Evolutionary conservation across 2,888 invertebrate genomes (phyloP), one percentile per base, ranked within the genome.

Genomic region (Eucera pruinosa): DNA sequence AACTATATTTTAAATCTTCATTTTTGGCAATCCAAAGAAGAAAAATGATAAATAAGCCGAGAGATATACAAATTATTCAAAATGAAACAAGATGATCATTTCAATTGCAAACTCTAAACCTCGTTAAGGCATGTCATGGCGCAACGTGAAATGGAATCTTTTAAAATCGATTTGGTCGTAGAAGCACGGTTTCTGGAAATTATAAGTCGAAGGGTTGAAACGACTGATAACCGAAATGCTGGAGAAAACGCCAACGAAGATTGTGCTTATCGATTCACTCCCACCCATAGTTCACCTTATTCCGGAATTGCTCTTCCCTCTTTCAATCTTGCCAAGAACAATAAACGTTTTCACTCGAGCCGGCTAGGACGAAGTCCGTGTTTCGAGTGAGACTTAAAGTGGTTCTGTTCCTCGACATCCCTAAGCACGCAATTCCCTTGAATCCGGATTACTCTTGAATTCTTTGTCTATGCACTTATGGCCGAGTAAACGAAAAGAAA

Each of bases 381-480:
- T 77, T 74, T 77, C 74, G 74, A 54, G 67, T 64, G 62, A 47
- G 74, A 52, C 67, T 67, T 77, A 77, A 68, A 74, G 74, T 74
- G 68, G 33, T 68, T 68, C 2, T 52, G 64, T 54, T 45, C 47
- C 62, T 39, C 33, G 41, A 25, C 15, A 33, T 74, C 64, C 41
- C 68, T 74, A 68, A 74, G 73, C 62, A 77, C 23, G 57, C 74
- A 64, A 68, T 74, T 76, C 76, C 58, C 77, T 74, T 68, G 58
- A 58, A 68, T 74, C 62, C 62, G 68, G 74, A 74, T 77, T 77
- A 74, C 62, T 47, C 36, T 27, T n/a, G 54, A 27, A 41, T 60
- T 36, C 47, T 68, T 18, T 45, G 13, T 58, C 30, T 62, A 61
- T 50, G 50, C 62, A 58, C 68, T 77, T 60, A 74, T 20, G 58